Conservation (phyloP, 2,888 invertebrate species). For the Protophormia terraenovae region DNA sequence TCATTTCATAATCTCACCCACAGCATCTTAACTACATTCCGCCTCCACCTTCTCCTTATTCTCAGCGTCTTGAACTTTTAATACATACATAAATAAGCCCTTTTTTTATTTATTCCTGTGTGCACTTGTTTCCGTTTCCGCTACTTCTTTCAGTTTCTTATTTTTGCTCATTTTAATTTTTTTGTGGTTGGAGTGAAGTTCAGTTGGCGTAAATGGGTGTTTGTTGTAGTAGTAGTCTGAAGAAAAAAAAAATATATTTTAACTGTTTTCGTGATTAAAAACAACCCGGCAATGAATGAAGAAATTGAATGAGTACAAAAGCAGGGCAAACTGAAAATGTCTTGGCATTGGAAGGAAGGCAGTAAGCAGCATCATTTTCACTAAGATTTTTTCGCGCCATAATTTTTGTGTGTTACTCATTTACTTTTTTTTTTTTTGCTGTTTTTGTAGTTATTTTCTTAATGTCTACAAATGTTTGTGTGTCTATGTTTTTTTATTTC, state of each 20-base stretch:
- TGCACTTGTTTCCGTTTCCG: constrained; percentile 67
- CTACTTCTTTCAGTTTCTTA: constrained; percentile 51
- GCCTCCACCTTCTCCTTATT: not conserved
- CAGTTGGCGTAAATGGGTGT: constrained; percentile 38
- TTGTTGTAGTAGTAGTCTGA: not conserved
- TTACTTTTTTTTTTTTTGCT: constrained; percentile 14
- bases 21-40: constrained; percentile 8
- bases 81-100: constrained; percentile 41
- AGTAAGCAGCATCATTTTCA: constrained; percentile 32
- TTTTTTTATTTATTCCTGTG: constrained; percentile 34
- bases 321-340: not conserved
- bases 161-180: constrained; percentile 39
- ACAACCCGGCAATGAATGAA: constrained; percentile 61
- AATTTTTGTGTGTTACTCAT: constrained; percentile 51
- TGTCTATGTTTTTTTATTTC: constrained; percentile 27
- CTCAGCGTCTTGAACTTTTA: constrained; percentile 6
- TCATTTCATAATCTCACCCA: constrained; percentile 45
- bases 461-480: constrained; percentile 21
- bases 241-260: constrained; percentile 32
- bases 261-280: constrained; percentile 67
- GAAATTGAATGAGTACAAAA: constrained; percentile 28
- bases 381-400: constrained; percentile 61
- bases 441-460: constrained; percentile 22
- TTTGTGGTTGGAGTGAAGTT: constrained; percentile 52
- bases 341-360: not conserved